phyloP scores from a whole-genome alignment of 2,888 invertebrate genomes.

The Sinodicranocentrus sp. region DNA sequence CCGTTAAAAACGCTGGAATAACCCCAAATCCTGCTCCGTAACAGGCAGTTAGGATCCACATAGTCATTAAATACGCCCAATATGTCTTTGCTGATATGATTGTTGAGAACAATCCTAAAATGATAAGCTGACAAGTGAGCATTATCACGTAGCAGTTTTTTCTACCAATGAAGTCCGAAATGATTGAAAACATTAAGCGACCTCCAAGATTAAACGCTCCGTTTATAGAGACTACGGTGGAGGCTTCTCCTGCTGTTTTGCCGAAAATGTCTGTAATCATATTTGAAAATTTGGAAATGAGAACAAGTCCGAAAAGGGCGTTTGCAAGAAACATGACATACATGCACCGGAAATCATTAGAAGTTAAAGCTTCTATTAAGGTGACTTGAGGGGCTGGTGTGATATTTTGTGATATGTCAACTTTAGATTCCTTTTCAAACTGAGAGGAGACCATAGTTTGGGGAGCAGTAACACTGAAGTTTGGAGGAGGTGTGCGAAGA shows the following conservation, averaged over 20 bases:
- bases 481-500: slow-evolving; percentile 70
- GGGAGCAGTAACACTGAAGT: slow-evolving; percentile 37
- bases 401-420: not conserved
- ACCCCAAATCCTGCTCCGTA: slow-evolving; percentile 68
- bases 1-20: slow-evolving; percentile 67
- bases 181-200: slow-evolving; percentile 68
- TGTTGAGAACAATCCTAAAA: slow-evolving; percentile 66
- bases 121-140: slow-evolving; percentile 69
- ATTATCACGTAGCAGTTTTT: slow-evolving; percentile 73
- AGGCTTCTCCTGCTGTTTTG: slow-evolving; percentile 56
- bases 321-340: slow-evolving; percentile 73
- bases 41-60: slow-evolving; percentile 69
- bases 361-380: slow-evolving; percentile 70
- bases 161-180: slow-evolving; percentile 73
- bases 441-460: not conserved
- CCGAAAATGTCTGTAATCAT: slow-evolving; percentile 73
- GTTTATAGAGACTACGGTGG: slow-evolving; percentile 73
- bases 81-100: slow-evolving; percentile 67
- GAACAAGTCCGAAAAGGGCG: slow-evolving; percentile 72
- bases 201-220: slow-evolving; percentile 74
- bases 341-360: slow-evolving; percentile 71
- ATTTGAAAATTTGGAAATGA: slow-evolving; percentile 73
- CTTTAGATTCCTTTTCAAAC: not conserved
- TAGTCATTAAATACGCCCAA: slow-evolving; percentile 68
- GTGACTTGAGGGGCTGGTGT: slow-evolving; percentile 21